Evolutionary conservation across 2,113 vertebrate genomes (phyloP).

Genomic region (Andinoacara biseriatus): DNA sequence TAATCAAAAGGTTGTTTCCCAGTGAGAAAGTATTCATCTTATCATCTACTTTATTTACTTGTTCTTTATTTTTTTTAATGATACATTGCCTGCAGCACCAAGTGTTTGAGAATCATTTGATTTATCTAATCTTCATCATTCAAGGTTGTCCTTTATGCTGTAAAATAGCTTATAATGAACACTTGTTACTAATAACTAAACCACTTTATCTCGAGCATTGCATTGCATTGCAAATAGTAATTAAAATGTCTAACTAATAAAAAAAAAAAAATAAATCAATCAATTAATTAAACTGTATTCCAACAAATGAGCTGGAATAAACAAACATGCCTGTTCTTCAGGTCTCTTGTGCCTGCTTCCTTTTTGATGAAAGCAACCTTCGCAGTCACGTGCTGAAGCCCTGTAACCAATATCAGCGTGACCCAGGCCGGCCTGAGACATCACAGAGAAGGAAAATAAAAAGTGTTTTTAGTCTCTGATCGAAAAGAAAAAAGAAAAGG

Average conservation of each 20-base stretch:
- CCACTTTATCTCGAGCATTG: background rate
- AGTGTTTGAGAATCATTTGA: background rate
- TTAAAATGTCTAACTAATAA: background rate
- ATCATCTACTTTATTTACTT: background rate
- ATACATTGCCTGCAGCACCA: background rate
- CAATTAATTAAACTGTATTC: background rate
- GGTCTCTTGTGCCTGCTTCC: constrained; percentile 69
- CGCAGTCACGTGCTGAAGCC: constrained; percentile 81
- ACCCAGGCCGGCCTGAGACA: constrained; percentile 88
- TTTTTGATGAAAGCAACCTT: constrained; percentile 85
- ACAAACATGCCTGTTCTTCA: constrained; percentile 73
- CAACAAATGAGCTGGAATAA: background rate
- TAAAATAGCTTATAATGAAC: background rate
- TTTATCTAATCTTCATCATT: background rate
- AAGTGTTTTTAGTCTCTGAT: background rate
- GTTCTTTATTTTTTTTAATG: background rate
- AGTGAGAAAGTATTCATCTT: background rate
- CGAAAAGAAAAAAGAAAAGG: background rate
- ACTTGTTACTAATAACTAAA: background rate
- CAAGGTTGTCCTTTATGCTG: background rate
- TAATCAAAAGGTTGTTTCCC: background rate
- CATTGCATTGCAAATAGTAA: background rate
- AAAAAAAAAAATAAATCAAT: too few species aligned
- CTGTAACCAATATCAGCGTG: constrained; percentile 77
- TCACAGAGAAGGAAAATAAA: background rate